Conservation (phyloP, 2,113 vertebrate genomes). For the Pelecanoides urinatrix region DNA sequence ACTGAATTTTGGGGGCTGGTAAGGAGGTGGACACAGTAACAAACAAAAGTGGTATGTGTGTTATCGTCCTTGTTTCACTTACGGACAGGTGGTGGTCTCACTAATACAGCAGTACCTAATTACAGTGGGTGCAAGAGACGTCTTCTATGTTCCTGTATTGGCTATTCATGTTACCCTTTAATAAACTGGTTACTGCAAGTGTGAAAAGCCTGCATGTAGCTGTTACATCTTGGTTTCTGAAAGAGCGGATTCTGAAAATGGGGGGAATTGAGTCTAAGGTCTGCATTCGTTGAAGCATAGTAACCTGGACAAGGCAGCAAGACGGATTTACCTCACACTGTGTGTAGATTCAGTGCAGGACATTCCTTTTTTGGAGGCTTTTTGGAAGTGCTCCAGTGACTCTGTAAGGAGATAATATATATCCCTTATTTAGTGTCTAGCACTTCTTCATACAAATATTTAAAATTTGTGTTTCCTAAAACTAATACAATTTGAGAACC, state of each 20-base stretch:
- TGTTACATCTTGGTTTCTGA: not conserved
- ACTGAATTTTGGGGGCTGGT: not conserved
- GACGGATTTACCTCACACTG: not conserved
- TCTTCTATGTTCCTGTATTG: not conserved
- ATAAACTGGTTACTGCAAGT: not conserved
- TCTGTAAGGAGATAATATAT: not conserved
- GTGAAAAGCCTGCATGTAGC: not conserved
- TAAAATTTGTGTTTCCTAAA: not conserved
- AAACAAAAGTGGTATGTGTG: not conserved
- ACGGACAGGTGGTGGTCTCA: rapidly evolving
- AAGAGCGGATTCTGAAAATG: not conserved
- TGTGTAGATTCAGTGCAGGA: not conserved
- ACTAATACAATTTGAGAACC: not conserved
- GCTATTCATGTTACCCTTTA: not conserved
- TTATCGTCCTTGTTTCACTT: not conserved
- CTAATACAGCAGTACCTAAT: not conserved
- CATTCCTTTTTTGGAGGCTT: not conserved
- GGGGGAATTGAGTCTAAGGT: not conserved
- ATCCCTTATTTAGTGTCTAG: not conserved
- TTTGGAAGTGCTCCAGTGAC: not conserved
- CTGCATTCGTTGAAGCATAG: rapidly evolving
- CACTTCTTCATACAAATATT: not conserved
- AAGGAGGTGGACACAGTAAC: not conserved
- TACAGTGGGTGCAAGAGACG: not conserved
- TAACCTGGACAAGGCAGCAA: no score